Base-by-base conservation (phyloP, 2,888 invertebrate species). In the Gymnocheta viridis region DNA sequence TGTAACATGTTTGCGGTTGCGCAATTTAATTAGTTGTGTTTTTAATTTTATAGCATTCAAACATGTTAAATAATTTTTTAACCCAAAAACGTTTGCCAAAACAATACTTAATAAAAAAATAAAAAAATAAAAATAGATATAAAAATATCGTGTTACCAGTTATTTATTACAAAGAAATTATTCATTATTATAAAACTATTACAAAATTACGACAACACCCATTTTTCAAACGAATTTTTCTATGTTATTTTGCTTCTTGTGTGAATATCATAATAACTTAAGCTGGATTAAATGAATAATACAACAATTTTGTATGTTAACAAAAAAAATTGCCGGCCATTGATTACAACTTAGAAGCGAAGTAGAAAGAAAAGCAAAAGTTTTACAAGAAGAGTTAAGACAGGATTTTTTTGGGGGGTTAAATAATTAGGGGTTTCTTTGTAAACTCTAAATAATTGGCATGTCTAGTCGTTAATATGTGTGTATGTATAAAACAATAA, bases 121-220 rank as follows among this genome's bases (percentile, higher is more conserved):
- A 69, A 74, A 35, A n/a, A n/a, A n/a, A n/a, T n/a, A n/a, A n/a
- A n/a, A n/a, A n/a, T n/a, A n/a, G n/a, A n/a, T n/a, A n/a, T n/a
- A n/a, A n/a, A 73, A 10, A 62, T 82, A 76, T 76, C 76, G 81
- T 82, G 74, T 69, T 76, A 27, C 17, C 24, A 54, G 74, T 62
- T 62, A 76, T 82, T 62, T 62, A 76, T 82, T 76, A 81, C 41
- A 74, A 69, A 74, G 62, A 74, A 81, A 74, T 74, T 74, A 62
- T 51, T 67, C 27, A 35, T 67, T 67, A 74, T 74, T 74, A 62
- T 56, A 82, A 66, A 64, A 72, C 64, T 58, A 66, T 82, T 82
- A 77, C 82, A 82, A 77, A 77, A 82, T 70, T 32, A 58, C 70
- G 77, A 64, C 77, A 66, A 77, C 82, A 77, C 77, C 82, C 82